Evolutionary conservation across 2,888 invertebrate species (phyloP), one percentile per base, ranked within the genome.

Genomic region (Rhodophaea formosa): DNA sequence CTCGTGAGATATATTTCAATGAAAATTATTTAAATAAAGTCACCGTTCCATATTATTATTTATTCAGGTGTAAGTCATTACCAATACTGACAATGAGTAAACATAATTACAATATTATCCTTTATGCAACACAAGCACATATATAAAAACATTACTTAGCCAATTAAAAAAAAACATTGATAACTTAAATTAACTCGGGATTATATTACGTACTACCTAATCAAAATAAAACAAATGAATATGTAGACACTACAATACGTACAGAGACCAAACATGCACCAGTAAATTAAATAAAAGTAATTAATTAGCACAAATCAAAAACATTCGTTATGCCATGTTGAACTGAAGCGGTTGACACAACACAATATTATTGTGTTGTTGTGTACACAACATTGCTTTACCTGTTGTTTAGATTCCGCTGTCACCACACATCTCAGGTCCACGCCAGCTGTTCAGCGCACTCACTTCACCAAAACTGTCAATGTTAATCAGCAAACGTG

Each of bases 361-460:
- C 51, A 51, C 51, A 51, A 8, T 29, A 43, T 30, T 44, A 53
- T 35, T 8, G 15, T 45, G 3, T 14, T 54, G 15, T 46, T 55
- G 32, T 45, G 17, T 55, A 55, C 46, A 55, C 35, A 55, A 44
- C 45, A 45, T 32, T 12, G 32, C 32, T 53, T 53, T 57, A 69
- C 72, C 75, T 75, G 72, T 70, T 69, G 68, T 71, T 65, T 63
- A 17, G 53, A 32, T 15, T 46, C 65, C 61, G 64, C 64, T 59
- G 61, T 61, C 60, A 54, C 35, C 58, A 49, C 69, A 75, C 75
- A 74, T 74, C 64, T 71, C 74, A 71, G 59, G 58, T 47, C 46
- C 64, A 60, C 64, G 35, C 54, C 58, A 52, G 45, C 51, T 55
- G 56, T 45, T 57, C 53, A 53, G 52, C 51, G 32, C 58, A 57